These are phyloP conservation scores for Hippopotamyrus pictus DNA, from an alignment of 2,797 vertebrate genomes.

Conservation along the genomic window DNA sequence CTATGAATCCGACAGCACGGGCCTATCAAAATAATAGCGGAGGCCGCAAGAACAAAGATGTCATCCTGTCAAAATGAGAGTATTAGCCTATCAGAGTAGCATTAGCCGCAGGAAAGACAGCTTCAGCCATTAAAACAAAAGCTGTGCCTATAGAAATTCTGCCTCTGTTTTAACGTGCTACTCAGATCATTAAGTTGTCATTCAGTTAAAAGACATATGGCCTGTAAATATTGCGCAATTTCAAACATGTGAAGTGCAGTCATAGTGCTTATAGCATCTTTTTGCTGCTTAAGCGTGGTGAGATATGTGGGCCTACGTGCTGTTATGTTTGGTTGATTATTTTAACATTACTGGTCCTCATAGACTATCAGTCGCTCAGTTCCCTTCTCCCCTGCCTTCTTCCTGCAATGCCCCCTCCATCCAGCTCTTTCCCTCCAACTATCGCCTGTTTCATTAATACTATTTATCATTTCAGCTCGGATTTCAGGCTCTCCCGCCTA, in stretches of 20 bases:
- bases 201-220: not conserved
- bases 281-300: not conserved
- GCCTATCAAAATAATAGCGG: not conserved
- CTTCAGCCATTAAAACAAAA: not conserved
- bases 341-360: not conserved
- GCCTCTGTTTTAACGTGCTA: not conserved
- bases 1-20: not conserved
- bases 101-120: not conserved
- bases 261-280: not conserved
- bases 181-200: not conserved
- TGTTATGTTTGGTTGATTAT: not conserved
- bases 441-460: not conserved
- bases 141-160: not conserved
- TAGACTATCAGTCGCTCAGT: not conserved
- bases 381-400: not conserved
- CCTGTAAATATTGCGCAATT: not conserved
- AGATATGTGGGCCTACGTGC: not conserved
- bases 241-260: not conserved
- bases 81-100: not conserved
- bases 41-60: not conserved
- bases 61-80: not conserved
- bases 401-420: not conserved
- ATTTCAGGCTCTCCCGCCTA: not conserved
- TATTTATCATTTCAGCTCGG: not conserved
- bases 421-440: not conserved